Base-by-base conservation (phyloP, 53 echinoderm and acorn worm species). In the Hippasteria phrygiana region DNA sequence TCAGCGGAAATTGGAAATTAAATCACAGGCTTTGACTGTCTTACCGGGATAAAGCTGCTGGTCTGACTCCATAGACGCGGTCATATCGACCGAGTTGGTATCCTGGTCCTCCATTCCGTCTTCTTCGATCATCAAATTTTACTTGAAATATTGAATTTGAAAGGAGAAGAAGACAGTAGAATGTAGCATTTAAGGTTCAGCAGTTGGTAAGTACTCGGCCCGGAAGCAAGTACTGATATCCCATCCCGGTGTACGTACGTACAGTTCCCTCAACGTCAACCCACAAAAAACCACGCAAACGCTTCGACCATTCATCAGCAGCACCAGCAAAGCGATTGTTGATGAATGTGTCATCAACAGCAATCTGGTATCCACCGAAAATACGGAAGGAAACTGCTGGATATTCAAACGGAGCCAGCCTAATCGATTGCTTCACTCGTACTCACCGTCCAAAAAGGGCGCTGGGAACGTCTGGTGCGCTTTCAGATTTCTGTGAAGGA, bases 61-160 rank as follows among this genome's bases (percentile, higher is more conserved):
- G 17, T 85, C 85, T 4, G 85, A 69, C 20, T 85, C 71, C 26
- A 70, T 85, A 45, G 71, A 50, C 34, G 47, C 71, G 22, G 85
- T 71, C 71, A 69, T 71, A 71, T 85, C 85, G 35, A 85, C 70
- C 51, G 85, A 85, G 22, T 71, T 51, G 4, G 85, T 51, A 39
- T 85, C 71, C 71, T 85, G 69, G n/a, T 85, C 85, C 24, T 67
- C 85, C 85, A 85, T 85, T 47, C 46, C 43, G 81, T 38, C 66
- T 35, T 33, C 70, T 35, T 33, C 70, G 26, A 70, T 51, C 54
- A 34, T 46, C 12, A 18, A 28, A 69, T 71, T 22, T 32, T 43
- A 7, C 71, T 27, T 36, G 33, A 34, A 70, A 70, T 9, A 35
- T 33, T 29, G 26, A 24, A 59, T 3, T 24, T 59, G 22, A 59